Evolutionary conservation across 2,113 vertebrate species (phyloP).

Genomic region (Chascanopsetta lugubris): DNA sequence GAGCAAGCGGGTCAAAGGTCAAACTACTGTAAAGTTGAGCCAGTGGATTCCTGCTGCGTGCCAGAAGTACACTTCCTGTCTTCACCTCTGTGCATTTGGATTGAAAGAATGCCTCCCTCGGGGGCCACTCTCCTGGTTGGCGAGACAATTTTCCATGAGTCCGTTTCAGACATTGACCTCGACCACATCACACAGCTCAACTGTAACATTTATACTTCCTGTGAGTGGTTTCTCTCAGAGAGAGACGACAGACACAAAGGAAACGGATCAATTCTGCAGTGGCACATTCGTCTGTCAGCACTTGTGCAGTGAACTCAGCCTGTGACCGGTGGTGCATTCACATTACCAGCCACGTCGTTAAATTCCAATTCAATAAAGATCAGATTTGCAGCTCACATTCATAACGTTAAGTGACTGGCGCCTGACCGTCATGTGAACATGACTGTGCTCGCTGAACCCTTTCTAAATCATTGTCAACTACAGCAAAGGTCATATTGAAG

Average conservation of each 20-base stretch:
- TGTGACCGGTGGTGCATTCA: too few species aligned
- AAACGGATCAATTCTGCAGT: slow-evolving; percentile 16
- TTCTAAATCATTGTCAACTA: too few species aligned
- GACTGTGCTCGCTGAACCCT: too few species aligned
- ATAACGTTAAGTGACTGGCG: too few species aligned
- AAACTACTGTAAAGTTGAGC: slow-evolving; percentile 50
- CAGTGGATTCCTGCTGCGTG: slow-evolving; percentile 38
- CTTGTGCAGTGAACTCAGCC: too few species aligned
- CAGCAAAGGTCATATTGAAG: too few species aligned
- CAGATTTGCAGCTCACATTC: too few species aligned
- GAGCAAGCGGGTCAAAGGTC: slow-evolving; percentile 49
- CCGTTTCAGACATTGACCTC: slow-evolving; percentile 14
- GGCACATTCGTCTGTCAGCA: background rate
- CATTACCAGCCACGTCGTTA: too few species aligned
- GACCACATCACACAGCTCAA: slow-evolving; percentile 31
- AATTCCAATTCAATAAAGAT: too few species aligned
- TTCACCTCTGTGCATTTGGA: slow-evolving; percentile 23
- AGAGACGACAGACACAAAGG: slow-evolving; percentile 30
- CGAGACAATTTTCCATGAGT: slow-evolving; percentile 20
- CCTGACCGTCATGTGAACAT: too few species aligned
- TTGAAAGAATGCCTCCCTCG: slow-evolving; percentile 11
- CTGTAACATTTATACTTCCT: slow-evolving; percentile 36
- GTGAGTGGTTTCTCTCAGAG: slow-evolving; percentile 11
- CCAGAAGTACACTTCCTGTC: slow-evolving; percentile 38
- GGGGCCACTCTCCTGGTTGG: slow-evolving; percentile 12